These are phyloP conservation scores for Agapostemon virescens DNA, from an alignment of 2,888 invertebrate genomes.

Conservation along the genomic window DNA sequence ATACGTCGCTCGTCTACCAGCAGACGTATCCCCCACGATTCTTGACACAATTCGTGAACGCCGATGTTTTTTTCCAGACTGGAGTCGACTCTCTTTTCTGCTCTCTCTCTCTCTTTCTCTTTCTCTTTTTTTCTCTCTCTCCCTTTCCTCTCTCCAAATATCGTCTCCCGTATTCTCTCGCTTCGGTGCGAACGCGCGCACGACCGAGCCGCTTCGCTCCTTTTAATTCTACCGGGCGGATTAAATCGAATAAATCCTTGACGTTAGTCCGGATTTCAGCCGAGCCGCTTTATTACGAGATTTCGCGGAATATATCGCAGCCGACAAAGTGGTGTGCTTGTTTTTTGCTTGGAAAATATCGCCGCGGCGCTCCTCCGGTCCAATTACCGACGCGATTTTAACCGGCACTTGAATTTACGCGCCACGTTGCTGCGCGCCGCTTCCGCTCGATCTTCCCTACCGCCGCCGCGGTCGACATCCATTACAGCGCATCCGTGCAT, in stretches of 20 bases:
- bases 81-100: neutral
- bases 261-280: slow-evolving; percentile 52
- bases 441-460: slow-evolving; percentile 11
- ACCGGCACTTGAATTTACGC: slow-evolving; percentile 28
- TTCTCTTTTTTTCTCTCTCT: neutral
- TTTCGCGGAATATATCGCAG: slow-evolving; percentile 40
- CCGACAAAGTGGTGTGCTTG: slow-evolving; percentile 37
- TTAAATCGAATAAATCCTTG: slow-evolving; percentile 54
- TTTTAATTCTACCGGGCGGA: slow-evolving; percentile 43
- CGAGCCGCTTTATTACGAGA: slow-evolving; percentile 52
- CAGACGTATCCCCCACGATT: slow-evolving; percentile 31
- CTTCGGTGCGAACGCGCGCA: neutral
- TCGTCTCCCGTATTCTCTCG: neutral
- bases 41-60: slow-evolving; percentile 50
- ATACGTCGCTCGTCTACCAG: slow-evolving; percentile 38
- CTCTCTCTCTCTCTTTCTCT: neutral
- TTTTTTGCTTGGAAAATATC: slow-evolving; percentile 31
- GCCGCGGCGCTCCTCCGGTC: slow-evolving; percentile 6
- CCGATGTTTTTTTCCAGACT: slow-evolving; percentile 20
- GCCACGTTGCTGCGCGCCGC: neutral
- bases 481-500: neutral
- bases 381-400: slow-evolving; percentile 35
- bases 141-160: neutral
- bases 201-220: neutral
- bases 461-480: neutral